Evolutionary conservation across 2,113 vertebrate genomes (phyloP), one percentile per base, ranked within the genome.

Genomic region (Paramisgurnus dabryanus): DNA sequence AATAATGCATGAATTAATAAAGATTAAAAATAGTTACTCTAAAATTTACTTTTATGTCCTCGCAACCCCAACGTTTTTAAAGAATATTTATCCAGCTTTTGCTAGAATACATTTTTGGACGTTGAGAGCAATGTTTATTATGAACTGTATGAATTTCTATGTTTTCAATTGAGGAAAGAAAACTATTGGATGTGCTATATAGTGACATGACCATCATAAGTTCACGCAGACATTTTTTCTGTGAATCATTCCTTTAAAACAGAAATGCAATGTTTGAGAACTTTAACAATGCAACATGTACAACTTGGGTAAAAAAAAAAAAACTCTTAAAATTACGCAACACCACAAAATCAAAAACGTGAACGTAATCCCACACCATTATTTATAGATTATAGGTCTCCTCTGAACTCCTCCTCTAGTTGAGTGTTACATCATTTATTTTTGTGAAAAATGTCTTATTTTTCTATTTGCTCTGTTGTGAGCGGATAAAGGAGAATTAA

Each of bases 401-500:
- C 13, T 75, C 27, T 45, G 61, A 67, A 9, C 64, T 68, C 5
- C 9, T 77, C n/a, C 60, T 55, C 11, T 55, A 66, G 13, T 18
- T 61, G n/a, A 87, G 53, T 10, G 72, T 89, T 88, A 87, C 82
- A 83, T 88, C 85, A 89, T 49, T 4, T 74, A 80, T 72, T 73
- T 83, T 87, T 71, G 78, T 67, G 78, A 4, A 74, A 76, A 83
- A 80, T 55, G 63, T 67, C 67, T 64, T 71, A 53, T 68, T 84
- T 75, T 80, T 80, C 22, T 60, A 66, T 92, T 90, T 89, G 80
- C 73, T 81, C 68, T 83, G 83, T 83, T 83, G 70, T 40, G 8
- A 85, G 77, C 7, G 74, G 90, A 92, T 91, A 84, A 90, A 89
- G 66, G 72, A 87, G 90, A 90, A 88, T 91, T 91, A 93, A 90